Percentiles rank a stretch among this genome's conserved stretches.
Conservation (phyloP, 2,888 invertebrate species). For the Euclidia mi region DNA sequence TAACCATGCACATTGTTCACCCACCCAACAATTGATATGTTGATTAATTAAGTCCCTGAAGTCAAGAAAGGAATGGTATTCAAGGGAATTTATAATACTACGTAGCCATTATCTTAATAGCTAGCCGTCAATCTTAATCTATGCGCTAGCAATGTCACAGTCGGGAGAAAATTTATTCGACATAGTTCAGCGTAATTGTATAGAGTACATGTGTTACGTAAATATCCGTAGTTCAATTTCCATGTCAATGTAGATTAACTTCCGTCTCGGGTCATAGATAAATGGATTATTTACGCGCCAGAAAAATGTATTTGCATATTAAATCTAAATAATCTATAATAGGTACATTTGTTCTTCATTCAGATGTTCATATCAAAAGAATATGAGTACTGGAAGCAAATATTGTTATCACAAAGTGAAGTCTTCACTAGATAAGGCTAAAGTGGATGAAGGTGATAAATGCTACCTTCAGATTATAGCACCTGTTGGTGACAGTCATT, state of each 20-base stretch:
- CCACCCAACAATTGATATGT: no score
- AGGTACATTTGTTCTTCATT: background rate
- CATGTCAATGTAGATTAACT: background rate
- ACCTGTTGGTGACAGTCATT: no score
- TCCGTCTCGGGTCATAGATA: background rate
- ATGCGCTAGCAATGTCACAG: no score
- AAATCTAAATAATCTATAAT: no score
- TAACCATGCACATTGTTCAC: no score
- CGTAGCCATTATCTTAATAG: no score
- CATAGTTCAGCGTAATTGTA: conserved; percentile 4
- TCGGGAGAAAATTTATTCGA: conserved; percentile 1
- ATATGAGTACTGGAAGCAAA: background rate
- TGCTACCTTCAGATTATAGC: no score
- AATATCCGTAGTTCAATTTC: background rate
- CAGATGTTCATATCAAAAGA: conserved; percentile 1
- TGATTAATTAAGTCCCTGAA: no score
- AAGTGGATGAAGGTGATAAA: no score
- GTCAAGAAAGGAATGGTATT: no score
- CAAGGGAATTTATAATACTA: no score
- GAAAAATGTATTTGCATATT: background rate
- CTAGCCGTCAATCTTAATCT: no score
- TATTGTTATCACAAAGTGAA: background rate
- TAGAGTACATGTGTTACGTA: background rate
- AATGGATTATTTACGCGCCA: background rate
- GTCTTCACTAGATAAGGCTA: background rate